phyloP scores from a whole-genome alignment of 2,888 invertebrate species.

The Acronicta leporina region DNA sequence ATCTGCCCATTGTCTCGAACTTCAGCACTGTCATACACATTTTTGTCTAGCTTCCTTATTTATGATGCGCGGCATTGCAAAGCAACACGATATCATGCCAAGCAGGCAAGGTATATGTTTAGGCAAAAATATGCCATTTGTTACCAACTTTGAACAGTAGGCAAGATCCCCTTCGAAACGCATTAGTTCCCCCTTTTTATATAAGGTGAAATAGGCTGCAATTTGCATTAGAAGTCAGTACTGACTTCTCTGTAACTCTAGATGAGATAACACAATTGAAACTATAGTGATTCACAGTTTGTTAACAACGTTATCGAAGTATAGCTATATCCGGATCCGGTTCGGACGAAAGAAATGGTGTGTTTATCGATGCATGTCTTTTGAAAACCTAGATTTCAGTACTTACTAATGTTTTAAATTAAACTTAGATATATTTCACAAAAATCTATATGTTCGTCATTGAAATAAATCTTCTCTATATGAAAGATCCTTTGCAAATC shows the following conservation, averaged over 20 bases:
- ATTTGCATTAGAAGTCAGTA: background rate
- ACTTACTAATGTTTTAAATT: too few relatives aligned
- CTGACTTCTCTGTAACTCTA: too few relatives aligned
- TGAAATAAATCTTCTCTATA: too few relatives aligned
- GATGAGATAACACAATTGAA: too few relatives aligned
- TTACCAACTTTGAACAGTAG: conserved; percentile 35
- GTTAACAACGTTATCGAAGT: conserved; percentile 9
- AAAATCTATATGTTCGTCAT: too few relatives aligned
- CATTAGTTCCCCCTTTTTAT: conserved; percentile 21
- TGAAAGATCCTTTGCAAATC: too few relatives aligned
- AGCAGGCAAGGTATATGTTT: conserved; percentile 28
- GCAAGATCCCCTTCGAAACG: conserved; percentile 31
- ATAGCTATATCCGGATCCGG: conserved; percentile 8
- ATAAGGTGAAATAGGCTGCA: conserved; percentile 7
- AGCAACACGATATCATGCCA: conserved; percentile 46
- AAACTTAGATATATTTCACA: too few relatives aligned
- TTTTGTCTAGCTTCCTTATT: conserved; percentile 45
- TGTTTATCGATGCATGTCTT: too few relatives aligned
- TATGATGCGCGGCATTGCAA: conserved; percentile 44
- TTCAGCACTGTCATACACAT: conserved; percentile 35
- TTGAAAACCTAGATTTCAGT: too few relatives aligned
- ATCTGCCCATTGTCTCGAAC: conserved; percentile 34
- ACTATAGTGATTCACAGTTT: background rate
- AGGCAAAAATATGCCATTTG: conserved; percentile 35
- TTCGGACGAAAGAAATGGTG: too few relatives aligned